Percentiles rank a stretch among this genome's conserved stretches.
phyloP scores from a whole-genome alignment of 2,113 vertebrate genomes.

The Phrynosoma platyrhinos region DNA sequence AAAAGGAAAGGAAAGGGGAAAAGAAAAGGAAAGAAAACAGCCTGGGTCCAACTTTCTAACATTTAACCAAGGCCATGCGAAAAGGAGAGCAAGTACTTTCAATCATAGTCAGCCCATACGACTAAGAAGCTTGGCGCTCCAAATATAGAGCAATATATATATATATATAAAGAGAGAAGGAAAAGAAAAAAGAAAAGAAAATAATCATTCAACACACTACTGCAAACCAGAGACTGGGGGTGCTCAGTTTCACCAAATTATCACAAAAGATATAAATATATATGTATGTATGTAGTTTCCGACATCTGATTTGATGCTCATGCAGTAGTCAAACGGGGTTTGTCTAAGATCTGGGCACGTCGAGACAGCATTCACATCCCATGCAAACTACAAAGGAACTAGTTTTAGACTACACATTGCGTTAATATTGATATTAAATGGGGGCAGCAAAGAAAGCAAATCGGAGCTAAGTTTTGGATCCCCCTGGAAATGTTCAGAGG shows the following conservation, averaged over 20 bases:
- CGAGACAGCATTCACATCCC: slow-evolving; percentile 89
- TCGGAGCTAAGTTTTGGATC: slow-evolving; percentile 77
- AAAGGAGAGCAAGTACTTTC: slow-evolving; percentile 81
- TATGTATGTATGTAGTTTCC: slow-evolving; percentile 70
- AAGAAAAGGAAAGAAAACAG: slow-evolving; percentile 70
- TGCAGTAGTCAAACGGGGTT: slow-evolving; percentile 79
- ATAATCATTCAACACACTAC: slow-evolving; percentile 81
- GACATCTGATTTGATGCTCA: slow-evolving; percentile 84
- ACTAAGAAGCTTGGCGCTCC: slow-evolving; percentile 86
- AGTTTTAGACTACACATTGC: slow-evolving; percentile 85
- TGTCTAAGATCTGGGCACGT: slow-evolving; percentile 81
- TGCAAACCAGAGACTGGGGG: slow-evolving; percentile 79
- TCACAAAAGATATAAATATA: slow-evolving; percentile 72
- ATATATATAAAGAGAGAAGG: slow-evolving; percentile 69
- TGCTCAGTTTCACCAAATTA: slow-evolving; percentile 80
- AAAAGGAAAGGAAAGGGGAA: background rate
- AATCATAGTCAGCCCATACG: slow-evolving; percentile 84
- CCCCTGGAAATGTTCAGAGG: slow-evolving; percentile 73
- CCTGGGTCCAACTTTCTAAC: slow-evolving; percentile 84
- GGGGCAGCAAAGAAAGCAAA: slow-evolving; percentile 81
- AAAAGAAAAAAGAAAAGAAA: slow-evolving; percentile 35
- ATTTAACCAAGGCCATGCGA: slow-evolving; percentile 89
- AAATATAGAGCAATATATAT: slow-evolving; percentile 74
- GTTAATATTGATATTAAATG: slow-evolving; percentile 85
- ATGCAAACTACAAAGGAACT: slow-evolving; percentile 90